Conservation (phyloP, 2,113 vertebrate genomes). For the Ptyas mucosa region DNA sequence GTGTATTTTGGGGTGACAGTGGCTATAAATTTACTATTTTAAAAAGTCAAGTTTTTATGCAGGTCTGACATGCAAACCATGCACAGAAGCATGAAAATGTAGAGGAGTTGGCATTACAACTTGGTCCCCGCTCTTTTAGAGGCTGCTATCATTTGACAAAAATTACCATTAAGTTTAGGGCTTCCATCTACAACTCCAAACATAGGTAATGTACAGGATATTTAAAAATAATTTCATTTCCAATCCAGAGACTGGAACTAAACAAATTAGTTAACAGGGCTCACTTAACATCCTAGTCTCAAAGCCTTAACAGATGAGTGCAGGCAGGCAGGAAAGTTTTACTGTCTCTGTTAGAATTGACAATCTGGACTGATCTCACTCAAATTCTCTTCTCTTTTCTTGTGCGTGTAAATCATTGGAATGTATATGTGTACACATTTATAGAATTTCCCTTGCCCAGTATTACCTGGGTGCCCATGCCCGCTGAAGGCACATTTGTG, state of each 20-base stretch:
- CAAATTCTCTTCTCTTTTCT: neutral
- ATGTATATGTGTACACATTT: neutral
- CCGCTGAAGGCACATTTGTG: neutral
- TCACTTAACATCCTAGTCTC: neutral
- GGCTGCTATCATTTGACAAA: neutral
- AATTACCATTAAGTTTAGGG: neutral
- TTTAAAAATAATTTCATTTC: neutral
- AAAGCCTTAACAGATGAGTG: neutral
- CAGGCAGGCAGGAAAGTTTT: neutral
- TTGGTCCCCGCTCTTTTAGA: neutral
- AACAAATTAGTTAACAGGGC: neutral
- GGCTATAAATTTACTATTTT: neutral
- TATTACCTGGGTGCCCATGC: neutral
- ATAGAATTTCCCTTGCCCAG: neutral
- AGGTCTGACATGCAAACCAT: neutral
- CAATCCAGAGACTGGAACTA: neutral
- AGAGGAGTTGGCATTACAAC: neutral
- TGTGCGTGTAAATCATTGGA: neutral
- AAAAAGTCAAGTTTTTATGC: neutral
- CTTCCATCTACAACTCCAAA: neutral
- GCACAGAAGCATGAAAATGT: neutral
- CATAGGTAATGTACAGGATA: neutral
- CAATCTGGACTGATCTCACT: neutral
- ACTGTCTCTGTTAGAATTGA: neutral
- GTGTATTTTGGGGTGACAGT: neutral